Evolutionary conservation across 1,140 invertebrate genomes (phyloP), one percentile per base, ranked within the genome.

Genomic region (Drosophila gunungcola): DNA sequence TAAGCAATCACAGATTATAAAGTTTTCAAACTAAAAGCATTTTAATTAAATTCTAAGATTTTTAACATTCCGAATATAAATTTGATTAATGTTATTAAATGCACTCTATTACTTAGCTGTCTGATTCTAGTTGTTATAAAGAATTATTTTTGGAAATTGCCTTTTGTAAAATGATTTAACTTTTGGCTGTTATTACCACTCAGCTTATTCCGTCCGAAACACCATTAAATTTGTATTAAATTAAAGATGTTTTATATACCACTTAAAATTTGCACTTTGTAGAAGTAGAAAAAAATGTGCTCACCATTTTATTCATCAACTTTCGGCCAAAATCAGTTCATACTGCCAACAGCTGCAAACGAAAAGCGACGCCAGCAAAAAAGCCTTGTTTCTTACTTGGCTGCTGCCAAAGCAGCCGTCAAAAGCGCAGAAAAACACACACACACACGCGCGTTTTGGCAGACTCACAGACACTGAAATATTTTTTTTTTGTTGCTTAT

Each of bases 291-390:
- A 72, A 80, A 48, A 12, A 11, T 52, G 34, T 62, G 76, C 88
- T 90, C 62, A 90, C 88, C 88, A 90, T 90, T 90, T 90, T 90
- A 55, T 90, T 90, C 80, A 70, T 80, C 58, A 77, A 83, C 85
- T 61, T 73, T 86, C 80, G 83, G 72, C 74, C 63, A 84, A 90
- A 90, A 90, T 90, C 88, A 90, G 80, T 90, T 78, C 88, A 90
- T 90, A 74, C 88, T 90, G 82, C 88, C 73, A 90, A 83, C 88
- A 90, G 88, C 88, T 90, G 84, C 85, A 77, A 89, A 84, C 84
- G 72, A 82, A 75, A 58, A 78, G 62, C 67, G 52, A 51, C 63
- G 82, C 82, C 82, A 85, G 82, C 82, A 72, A 79, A 62, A 57
- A 73, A 65, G 63, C 53, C 76, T 80, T 68, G 36, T 79, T 78